A percentile compares a stretch with the other conserved stretches of the same genome.
Evolutionary conservation across 2,888 invertebrate species (phyloP).

Genomic region (Eupithecia insigniata): DNA sequence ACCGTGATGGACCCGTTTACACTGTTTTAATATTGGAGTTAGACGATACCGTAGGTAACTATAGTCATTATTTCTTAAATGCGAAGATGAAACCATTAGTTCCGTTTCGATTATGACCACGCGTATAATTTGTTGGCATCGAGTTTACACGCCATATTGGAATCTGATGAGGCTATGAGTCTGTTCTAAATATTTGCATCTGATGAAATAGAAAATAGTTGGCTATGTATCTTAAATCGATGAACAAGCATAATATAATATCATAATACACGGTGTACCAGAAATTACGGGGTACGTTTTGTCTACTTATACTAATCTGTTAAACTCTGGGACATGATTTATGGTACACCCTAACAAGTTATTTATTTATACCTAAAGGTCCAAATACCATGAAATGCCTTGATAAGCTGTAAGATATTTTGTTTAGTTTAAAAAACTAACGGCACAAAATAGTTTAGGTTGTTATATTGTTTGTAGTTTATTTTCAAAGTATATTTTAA

Average conservation of each 20-base stretch:
- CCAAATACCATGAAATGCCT: conserved; percentile 40
- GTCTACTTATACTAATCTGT: not conserved
- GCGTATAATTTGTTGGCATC: not conserved
- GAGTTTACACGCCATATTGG: not conserved
- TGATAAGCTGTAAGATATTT: conserved; percentile 26
- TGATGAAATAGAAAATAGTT: not conserved
- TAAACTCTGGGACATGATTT: not conserved
- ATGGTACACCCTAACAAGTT: not conserved
- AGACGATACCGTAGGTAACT: not conserved
- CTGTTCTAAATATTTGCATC: conserved; percentile 9
- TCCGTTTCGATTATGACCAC: not conserved
- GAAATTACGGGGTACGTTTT: not conserved
- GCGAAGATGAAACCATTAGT: conserved; percentile 1
- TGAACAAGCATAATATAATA: conserved; percentile 11
- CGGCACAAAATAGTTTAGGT: conserved; percentile 45
- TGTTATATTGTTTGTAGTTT: conserved; percentile 60
- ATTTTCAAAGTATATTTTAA: conserved; percentile 53
- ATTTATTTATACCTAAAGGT: conserved; percentile 9
- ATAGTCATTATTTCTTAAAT: not conserved
- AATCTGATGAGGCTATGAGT: conserved; percentile 10
- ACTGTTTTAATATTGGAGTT: not conserved
- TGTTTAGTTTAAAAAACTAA: conserved; percentile 40
- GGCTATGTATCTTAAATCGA: not conserved
- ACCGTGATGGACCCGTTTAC: not conserved
- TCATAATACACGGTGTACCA: conserved; percentile 4